Evolutionary conservation across 2,113 vertebrate genomes (phyloP).

Genomic region (Mesocricetus auratus): DNA sequence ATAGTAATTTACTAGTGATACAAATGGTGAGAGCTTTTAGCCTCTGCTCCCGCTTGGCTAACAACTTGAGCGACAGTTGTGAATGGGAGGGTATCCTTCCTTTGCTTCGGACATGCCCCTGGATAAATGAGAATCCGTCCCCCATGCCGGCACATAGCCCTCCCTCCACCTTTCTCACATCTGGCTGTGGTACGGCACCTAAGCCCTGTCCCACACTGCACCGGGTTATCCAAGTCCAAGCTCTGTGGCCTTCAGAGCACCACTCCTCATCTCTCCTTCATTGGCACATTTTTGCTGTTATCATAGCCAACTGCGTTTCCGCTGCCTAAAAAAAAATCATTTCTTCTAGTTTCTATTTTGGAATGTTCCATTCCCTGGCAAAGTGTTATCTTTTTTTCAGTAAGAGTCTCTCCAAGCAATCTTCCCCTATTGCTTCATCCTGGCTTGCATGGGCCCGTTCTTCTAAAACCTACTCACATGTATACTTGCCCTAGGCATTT

Average conservation of each 20-base stretch:
- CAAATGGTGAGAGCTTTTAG: background rate
- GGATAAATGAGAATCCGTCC: background rate
- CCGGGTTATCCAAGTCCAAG: background rate
- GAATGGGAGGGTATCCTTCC: background rate
- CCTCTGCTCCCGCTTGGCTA: conserved; percentile 25
- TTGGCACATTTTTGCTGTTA: background rate
- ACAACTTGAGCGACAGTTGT: background rate
- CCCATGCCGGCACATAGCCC: background rate
- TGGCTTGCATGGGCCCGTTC: background rate
- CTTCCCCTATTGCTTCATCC: background rate
- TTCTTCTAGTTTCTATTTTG: background rate
- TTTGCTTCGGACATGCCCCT: conserved; percentile 9
- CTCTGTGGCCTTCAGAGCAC: background rate
- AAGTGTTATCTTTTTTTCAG: background rate
- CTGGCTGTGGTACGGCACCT: background rate
- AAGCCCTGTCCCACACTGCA: background rate
- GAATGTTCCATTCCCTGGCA: conserved; percentile 5
- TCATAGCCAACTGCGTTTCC: background rate
- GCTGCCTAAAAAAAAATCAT: background rate
- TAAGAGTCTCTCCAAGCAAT: background rate
- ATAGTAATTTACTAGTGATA: background rate
- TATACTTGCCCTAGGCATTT: background rate
- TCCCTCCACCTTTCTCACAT: background rate
- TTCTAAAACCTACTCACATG: background rate
- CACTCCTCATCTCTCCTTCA: background rate